Conservation (phyloP, 2,113 vertebrate genomes). For the Parus major region DNA sequence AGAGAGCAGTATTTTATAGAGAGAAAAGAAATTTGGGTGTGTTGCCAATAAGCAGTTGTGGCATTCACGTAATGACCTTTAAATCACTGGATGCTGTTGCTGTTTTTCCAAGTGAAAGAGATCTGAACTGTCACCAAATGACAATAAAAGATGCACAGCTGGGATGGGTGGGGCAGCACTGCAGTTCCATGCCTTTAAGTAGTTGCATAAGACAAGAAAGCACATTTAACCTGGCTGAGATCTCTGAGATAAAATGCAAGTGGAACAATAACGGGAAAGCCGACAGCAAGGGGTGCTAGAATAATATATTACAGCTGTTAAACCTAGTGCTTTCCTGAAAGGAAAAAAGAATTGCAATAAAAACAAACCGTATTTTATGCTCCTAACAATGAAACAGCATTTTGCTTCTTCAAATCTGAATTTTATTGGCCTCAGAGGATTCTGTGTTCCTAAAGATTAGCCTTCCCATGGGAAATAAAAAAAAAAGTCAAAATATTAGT, state of each 20-base stretch:
- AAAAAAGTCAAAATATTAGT: constrained; percentile 50
- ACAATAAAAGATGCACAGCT: background rate
- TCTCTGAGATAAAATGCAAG: constrained; percentile 63
- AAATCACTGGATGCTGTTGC: background rate
- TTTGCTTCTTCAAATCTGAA: constrained; percentile 55
- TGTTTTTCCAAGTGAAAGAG: background rate
- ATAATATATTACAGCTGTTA: constrained; percentile 73
- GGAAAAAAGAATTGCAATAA: constrained; percentile 75
- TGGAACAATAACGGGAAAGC: constrained; percentile 84
- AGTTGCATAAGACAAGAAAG: constrained; percentile 54
- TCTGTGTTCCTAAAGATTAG: constrained; percentile 78
- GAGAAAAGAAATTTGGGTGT: background rate
- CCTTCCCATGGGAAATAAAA: constrained; percentile 71
- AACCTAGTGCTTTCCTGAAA: constrained; percentile 79
- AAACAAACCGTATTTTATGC: constrained; percentile 76
- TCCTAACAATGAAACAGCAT: constrained; percentile 72
- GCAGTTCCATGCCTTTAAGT: background rate
- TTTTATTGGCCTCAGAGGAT: constrained; percentile 71
- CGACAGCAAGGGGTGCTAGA: constrained; percentile 67
- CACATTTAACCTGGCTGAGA: constrained; percentile 57
- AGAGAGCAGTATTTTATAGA: background rate
- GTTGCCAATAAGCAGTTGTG: background rate
- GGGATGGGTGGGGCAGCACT: background rate
- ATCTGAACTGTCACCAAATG: background rate
- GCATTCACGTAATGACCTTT: background rate